Percentiles rank a stretch among this genome's conserved stretches.
Evolutionary conservation across 1,140 invertebrate species (phyloP).

Genomic region (Dreissena polymorpha): DNA sequence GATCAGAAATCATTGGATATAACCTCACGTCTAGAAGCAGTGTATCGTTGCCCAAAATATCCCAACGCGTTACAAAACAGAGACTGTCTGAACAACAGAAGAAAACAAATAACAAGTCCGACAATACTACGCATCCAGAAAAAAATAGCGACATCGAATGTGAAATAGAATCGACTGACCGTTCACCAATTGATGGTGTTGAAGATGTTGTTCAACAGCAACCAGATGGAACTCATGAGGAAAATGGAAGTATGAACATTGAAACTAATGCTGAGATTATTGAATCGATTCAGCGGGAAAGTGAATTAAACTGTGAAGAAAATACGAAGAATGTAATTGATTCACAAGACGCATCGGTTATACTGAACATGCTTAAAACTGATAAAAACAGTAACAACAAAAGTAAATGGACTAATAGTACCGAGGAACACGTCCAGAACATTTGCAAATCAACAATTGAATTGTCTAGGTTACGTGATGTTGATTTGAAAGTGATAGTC

Average conservation of each 20-base stretch:
- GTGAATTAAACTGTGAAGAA: no score
- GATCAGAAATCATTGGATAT: no score
- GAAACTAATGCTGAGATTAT: neutral
- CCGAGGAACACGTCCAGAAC: neutral
- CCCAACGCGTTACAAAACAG: neutral
- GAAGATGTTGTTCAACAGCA: neutral
- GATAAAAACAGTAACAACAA: constrained; percentile 8
- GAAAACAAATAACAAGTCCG: neutral
- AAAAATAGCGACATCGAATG: no score
- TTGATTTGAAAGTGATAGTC: no score
- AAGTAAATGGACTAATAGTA: neutral
- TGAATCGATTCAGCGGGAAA: no score
- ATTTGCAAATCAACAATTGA: neutral
- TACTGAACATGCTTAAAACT: neutral
- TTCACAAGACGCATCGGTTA: neutral
- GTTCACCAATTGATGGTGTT: neutral
- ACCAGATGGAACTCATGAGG: no score
- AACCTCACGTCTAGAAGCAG: neutral
- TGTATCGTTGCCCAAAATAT: neutral
- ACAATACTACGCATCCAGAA: neutral
- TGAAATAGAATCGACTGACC: neutral
- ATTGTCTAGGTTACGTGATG: neutral
- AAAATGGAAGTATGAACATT: neutral
- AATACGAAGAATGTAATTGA: neutral
- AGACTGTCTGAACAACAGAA: neutral